These are phyloP conservation scores for Vulpes vulpes DNA, from an alignment of 2,113 vertebrate species.

Conservation along the genomic window DNA sequence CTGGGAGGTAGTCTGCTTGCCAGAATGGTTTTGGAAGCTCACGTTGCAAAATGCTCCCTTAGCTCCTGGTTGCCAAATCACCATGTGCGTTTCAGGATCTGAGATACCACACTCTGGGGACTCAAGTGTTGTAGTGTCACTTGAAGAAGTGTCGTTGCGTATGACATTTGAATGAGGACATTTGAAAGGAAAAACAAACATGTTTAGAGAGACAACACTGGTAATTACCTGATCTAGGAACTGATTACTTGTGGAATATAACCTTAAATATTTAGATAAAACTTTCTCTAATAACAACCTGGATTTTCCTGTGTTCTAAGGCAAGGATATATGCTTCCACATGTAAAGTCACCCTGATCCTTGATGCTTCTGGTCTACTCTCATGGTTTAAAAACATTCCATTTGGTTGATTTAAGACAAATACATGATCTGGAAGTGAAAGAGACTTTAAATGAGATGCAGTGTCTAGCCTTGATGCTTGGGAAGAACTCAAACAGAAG, in stretches of 20 bases:
- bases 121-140: background rate
- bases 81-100: background rate
- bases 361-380: background rate
- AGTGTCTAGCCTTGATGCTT: background rate
- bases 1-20: constrained; percentile 15
- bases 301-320: background rate
- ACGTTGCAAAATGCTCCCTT: background rate
- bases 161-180: background rate
- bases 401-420: background rate
- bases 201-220: background rate
- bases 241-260: background rate
- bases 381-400: background rate
- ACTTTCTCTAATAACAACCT: background rate
- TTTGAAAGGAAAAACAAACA: constrained; percentile 19
- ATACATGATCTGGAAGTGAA: background rate
- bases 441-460: background rate
- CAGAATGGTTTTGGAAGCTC: constrained; percentile 22
- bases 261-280: constrained; percentile 14
- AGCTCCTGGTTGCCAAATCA: constrained; percentile 51
- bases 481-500: background rate
- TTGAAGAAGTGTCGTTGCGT: background rate
- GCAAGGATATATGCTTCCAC: background rate
- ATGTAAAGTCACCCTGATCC: background rate
- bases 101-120: background rate
- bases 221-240: background rate